Percentiles rank a stretch among this genome's conserved stretches.
Conservation (phyloP, 2,797 vertebrate species). For the Danio aesculapii region DNA sequence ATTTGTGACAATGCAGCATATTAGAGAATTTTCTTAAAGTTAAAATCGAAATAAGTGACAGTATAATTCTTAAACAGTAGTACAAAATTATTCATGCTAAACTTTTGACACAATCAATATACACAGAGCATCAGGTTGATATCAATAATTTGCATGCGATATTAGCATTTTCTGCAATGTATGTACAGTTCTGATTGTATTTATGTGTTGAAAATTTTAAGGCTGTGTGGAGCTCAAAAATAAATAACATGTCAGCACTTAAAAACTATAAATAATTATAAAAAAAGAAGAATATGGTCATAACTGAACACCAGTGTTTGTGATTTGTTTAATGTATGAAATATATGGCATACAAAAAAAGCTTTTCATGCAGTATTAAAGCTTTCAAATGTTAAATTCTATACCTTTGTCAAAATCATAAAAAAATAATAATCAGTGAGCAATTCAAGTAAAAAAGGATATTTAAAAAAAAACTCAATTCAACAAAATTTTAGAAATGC, state of each 20-base stretch:
- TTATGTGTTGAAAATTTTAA: neutral
- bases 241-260: neutral
- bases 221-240: neutral
- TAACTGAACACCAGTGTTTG: neutral
- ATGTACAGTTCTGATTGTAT: neutral
- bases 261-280: neutral
- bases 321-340: neutral
- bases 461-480: too few species aligned
- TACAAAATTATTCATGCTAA: neutral
- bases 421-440: too few species aligned
- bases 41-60: neutral
- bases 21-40: neutral
- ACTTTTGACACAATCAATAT: neutral
- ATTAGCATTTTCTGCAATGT: neutral
- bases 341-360: neutral
- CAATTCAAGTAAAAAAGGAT: too few species aligned
- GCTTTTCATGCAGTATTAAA: neutral
- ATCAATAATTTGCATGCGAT: neutral
- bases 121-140: neutral
- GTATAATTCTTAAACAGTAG: neutral
- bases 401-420: too few species aligned
- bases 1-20: neutral
- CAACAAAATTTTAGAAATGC: neutral
- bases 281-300: neutral
- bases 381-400: neutral